Conservation (phyloP, 2,113 vertebrate genomes). For the Athene cunicularia region DNA sequence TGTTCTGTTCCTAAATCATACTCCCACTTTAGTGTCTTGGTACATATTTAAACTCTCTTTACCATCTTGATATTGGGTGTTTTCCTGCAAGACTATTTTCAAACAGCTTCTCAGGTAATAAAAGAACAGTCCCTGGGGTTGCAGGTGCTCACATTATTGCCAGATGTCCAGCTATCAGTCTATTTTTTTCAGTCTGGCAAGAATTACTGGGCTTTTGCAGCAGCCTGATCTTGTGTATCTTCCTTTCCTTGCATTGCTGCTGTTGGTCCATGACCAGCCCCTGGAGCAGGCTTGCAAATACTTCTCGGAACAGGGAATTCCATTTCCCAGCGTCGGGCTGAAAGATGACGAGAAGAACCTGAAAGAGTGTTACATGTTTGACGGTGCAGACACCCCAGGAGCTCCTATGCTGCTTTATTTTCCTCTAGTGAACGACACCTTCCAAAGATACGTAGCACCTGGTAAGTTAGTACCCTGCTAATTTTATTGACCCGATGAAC, state of each 20-base stretch:
- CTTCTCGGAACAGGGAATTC: slow-evolving; percentile 73
- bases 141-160: neutral
- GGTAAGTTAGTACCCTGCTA: slow-evolving; percentile 61
- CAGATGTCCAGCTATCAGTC: neutral
- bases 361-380: slow-evolving; percentile 81
- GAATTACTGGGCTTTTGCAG: neutral
- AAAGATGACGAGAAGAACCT: slow-evolving; percentile 64
- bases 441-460: slow-evolving; percentile 75
- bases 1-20: neutral
- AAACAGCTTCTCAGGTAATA: neutral
- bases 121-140: neutral
- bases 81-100: neutral
- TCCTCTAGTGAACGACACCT: slow-evolving; percentile 78
- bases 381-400: slow-evolving; percentile 48
- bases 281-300: slow-evolving; percentile 76
- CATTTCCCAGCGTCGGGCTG: slow-evolving; percentile 71
- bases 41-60: neutral
- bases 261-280: slow-evolving; percentile 54
- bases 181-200: neutral
- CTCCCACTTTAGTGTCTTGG: neutral
- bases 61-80: neutral
- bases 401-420: slow-evolving; percentile 79
- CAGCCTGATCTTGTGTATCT: neutral
- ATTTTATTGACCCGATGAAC: neutral
- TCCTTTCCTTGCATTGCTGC: neutral